Conservation (phyloP, 2,888 invertebrate genomes). For the Cephalotes varians region DNA sequence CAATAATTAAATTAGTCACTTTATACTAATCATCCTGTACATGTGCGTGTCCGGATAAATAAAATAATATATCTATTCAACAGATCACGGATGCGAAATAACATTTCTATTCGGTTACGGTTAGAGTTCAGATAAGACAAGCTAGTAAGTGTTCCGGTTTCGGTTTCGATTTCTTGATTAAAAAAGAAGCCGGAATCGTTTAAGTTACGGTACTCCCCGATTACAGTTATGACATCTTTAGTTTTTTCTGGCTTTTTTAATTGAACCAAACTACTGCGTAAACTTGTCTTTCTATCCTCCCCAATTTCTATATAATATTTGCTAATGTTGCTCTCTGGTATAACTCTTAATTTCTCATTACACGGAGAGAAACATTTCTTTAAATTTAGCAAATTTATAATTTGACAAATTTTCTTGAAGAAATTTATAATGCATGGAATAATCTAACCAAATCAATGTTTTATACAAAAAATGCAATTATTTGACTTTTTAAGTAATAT, state of each 20-base stretch:
- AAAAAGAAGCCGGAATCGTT: slow-evolving; percentile 25
- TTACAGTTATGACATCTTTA: slow-evolving; percentile 9
- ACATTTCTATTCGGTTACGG: slow-evolving; percentile 6
- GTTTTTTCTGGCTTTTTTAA: not conserved
- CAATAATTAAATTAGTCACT: too few relatives aligned
- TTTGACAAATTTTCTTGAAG: too few relatives aligned
- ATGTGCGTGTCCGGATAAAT: too few relatives aligned
- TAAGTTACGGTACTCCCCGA: slow-evolving; percentile 12
- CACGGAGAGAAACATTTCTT: too few relatives aligned
- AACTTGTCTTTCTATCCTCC: not conserved
- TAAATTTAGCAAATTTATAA: too few relatives aligned
- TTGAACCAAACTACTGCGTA: not conserved
- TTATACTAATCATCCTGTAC: too few relatives aligned
- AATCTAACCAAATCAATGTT: too few relatives aligned
- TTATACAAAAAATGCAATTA: too few relatives aligned
- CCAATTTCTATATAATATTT: not conserved
- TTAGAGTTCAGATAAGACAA: not conserved
- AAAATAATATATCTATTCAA: not conserved
- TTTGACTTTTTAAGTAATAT: too few relatives aligned
- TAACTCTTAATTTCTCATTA: not conserved
- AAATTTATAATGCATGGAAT: too few relatives aligned
- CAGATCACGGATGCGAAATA: not conserved
- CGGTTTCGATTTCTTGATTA: slow-evolving; percentile 9
- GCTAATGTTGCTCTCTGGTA: not conserved
- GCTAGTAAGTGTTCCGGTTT: slow-evolving; percentile 3